Conservation (phyloP, 1,140 invertebrate species). For the Drosophila sucinea region DNA sequence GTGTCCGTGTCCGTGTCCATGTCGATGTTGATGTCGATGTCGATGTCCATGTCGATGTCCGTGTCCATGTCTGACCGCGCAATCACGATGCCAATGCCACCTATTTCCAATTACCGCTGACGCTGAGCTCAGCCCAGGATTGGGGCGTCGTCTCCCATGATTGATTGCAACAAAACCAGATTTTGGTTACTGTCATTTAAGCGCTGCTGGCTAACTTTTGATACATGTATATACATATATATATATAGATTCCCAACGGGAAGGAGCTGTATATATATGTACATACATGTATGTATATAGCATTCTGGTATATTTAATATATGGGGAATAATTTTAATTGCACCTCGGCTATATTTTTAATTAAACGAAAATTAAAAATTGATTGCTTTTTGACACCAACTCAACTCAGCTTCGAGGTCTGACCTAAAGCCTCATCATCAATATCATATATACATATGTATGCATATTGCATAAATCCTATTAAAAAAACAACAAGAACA, state of each 20-base stretch:
- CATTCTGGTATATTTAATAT: conserved; percentile 36
- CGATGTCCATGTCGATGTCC: conserved; percentile 27
- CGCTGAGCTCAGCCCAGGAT: conserved; percentile 61
- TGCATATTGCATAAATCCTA: conserved; percentile 31
- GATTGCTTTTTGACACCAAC: conserved; percentile 77
- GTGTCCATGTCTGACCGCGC: conserved; percentile 53
- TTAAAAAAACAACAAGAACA: conserved; percentile 31
- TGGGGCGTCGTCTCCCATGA: conserved; percentile 53
- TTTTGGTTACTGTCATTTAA: conserved; percentile 80
- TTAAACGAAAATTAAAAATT: conserved; percentile 80
- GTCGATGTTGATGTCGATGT: conserved; percentile 9
- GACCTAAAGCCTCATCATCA: conserved; percentile 32
- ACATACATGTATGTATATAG: background rate
- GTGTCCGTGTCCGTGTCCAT: conserved; percentile 6
- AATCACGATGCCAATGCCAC: conserved; percentile 68
- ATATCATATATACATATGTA: conserved; percentile 40
- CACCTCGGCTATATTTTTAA: conserved; percentile 68
- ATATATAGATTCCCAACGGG: background rate
- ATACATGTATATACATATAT: conserved; percentile 2
- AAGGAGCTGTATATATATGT: background rate
- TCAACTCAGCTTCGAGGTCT: background rate
- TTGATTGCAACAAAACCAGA: conserved; percentile 81
- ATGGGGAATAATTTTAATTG: conserved; percentile 66
- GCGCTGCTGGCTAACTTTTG: conserved; percentile 63
- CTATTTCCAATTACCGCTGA: conserved; percentile 80